These are phyloP conservation scores for Muschampia plurimacula DNA, from an alignment of 2,888 invertebrate genomes.

Conservation along the genomic window DNA sequence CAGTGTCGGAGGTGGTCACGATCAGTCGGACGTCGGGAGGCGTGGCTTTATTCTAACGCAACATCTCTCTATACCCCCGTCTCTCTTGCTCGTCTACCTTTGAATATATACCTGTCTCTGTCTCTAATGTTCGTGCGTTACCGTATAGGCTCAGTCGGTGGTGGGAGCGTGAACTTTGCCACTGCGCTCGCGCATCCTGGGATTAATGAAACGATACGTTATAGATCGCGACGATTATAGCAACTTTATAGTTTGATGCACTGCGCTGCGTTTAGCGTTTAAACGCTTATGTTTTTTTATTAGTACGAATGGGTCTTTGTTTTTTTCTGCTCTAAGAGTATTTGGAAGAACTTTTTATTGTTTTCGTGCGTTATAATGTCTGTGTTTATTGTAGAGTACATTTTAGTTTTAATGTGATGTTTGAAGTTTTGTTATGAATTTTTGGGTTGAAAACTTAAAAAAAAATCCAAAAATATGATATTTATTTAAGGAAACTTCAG, in stretches of 20 bases:
- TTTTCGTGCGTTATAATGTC: no score
- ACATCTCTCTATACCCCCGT: slow-evolving; percentile 70
- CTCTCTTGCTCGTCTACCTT: slow-evolving; percentile 52
- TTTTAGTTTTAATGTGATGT: no score
- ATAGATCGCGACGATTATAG: slow-evolving; percentile 76
- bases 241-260: slow-evolving; percentile 55
- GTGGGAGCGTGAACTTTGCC: slow-evolving; percentile 83
- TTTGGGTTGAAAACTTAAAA: no score
- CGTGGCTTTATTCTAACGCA: slow-evolving; percentile 82
- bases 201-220: slow-evolving; percentile 80
- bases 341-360: background rate
- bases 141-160: slow-evolving; percentile 59
- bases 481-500: no score
- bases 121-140: slow-evolving; percentile 77
- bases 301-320: background rate
- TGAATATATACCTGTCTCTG: slow-evolving; percentile 50
- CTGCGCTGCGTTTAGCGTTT: slow-evolving; percentile 30
- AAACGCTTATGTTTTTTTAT: slow-evolving; percentile 18
- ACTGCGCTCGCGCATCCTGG: slow-evolving; percentile 60
- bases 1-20: slow-evolving; percentile 74
- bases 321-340: background rate
- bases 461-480: no score
- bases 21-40: slow-evolving; percentile 69
- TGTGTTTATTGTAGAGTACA: no score
- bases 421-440: no score